Percentiles rank a stretch among this genome's conserved stretches.
Conservation (phyloP, 2,113 vertebrate species). For the Ochotona curzoniae region DNA sequence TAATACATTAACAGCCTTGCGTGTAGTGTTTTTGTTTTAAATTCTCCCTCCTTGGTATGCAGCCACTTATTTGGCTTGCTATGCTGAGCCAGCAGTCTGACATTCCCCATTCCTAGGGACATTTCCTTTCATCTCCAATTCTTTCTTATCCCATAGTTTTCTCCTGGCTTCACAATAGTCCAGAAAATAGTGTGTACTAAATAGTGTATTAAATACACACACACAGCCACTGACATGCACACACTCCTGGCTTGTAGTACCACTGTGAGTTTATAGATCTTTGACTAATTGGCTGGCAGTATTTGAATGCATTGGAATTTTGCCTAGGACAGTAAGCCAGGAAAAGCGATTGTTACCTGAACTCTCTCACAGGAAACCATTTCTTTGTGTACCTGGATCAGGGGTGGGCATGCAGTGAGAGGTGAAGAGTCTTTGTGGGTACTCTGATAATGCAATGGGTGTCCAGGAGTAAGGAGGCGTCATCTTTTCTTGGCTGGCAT, state of each 20-base stretch:
- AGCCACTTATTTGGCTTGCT: conserved; percentile 7
- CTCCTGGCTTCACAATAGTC: conserved; percentile 16
- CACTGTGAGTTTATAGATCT: conserved; percentile 66
- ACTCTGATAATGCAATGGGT: not conserved
- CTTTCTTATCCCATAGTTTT: conserved; percentile 44
- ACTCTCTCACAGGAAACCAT: conserved; percentile 69
- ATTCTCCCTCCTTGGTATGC: conserved; percentile 21
- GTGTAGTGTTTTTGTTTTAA: conserved; percentile 11
- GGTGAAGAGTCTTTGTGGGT: not conserved
- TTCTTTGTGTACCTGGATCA: conserved; percentile 43
- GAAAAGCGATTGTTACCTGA: conserved; percentile 68
- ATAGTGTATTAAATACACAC: conserved; percentile 13
- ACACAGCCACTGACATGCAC: not conserved
- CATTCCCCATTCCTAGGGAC: not conserved
- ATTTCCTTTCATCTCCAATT: not conserved
- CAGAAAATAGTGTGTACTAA: conserved; percentile 28
- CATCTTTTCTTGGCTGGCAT: not conserved
- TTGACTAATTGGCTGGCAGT: conserved; percentile 76
- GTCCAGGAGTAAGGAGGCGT: not conserved
- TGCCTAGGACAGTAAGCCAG: conserved; percentile 66
- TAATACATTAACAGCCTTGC: not conserved
- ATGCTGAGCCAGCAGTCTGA: not conserved
- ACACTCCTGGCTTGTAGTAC: conserved; percentile 46
- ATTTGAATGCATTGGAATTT: conserved; percentile 79
- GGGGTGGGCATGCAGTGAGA: conserved; percentile 41